phyloP scores from a whole-genome alignment of 1,140 invertebrate genomes.

The Drosophila rufa region DNA sequence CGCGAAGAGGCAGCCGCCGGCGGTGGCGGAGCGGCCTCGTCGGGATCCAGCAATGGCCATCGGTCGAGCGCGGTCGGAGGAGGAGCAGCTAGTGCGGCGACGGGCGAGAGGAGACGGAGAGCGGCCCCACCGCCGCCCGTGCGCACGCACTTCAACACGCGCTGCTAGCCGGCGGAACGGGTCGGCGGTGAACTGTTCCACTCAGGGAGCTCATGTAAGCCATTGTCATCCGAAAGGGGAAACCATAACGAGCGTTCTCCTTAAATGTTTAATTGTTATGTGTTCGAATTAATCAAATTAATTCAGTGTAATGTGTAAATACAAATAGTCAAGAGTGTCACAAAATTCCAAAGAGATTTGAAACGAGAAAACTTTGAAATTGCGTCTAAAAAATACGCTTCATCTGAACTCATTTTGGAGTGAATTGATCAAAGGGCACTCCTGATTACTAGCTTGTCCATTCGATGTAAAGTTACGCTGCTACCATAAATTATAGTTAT shows the following conservation, averaged over 20 bases:
- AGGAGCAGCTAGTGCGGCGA: neutral
- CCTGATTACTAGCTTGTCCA: too few relatives aligned
- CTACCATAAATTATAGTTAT: too few relatives aligned
- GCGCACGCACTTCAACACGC: slow-evolving; percentile 71
- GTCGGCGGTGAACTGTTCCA: slow-evolving; percentile 1
- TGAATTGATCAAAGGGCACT: neutral
- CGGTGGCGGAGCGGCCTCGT: neutral
- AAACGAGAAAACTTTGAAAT: neutral
- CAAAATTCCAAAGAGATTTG: neutral
- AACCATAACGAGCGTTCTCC: neutral
- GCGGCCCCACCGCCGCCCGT: slow-evolving; percentile 61
- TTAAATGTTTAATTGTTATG: too few relatives aligned
- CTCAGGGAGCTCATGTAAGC: slow-evolving; percentile 25
- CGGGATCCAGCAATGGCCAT: slow-evolving; percentile 12
- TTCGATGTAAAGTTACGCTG: too few relatives aligned
- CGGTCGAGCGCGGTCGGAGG: neutral
- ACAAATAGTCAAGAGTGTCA: too few relatives aligned
- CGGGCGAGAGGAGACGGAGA: slow-evolving; percentile 48
- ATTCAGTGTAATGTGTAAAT: too few relatives aligned
- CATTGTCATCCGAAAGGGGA: neutral
- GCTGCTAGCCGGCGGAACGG: slow-evolving; percentile 44
- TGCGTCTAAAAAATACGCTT: neutral
- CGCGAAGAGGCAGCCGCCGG: slow-evolving; percentile 57
- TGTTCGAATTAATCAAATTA: too few relatives aligned
- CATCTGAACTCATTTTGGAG: neutral